Base-by-base conservation (phyloP, 2,797 vertebrate genomes). In the Sebastiscus albofasciatus region DNA sequence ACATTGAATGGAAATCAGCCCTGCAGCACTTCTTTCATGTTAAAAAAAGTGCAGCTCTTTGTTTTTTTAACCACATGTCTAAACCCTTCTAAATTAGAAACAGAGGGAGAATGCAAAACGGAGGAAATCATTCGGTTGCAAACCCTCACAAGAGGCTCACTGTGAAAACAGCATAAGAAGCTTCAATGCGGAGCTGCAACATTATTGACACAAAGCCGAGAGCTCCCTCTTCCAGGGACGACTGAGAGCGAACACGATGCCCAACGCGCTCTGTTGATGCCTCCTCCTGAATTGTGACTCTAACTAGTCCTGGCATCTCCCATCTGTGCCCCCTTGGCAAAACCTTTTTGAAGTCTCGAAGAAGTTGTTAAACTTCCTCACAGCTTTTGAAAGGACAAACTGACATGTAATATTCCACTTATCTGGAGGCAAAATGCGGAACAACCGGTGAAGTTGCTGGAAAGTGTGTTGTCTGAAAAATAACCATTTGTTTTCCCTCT, bases 301-400 rank as follows among this genome's bases (percentile, higher is more conserved):
- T 93, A 93, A 95, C 85, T 52, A 61, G 62, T 74, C 64, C 49
- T 90, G 92, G 85, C 93, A 88, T 91, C 79, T 85, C 67, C 92
- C 94, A 94, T 95, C 92, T 95, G 95, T 93, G 82, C 42, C 71
- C 80, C 79, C 62, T 76, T 74, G 70, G 76, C 81, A 79, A 93
- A 92, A 88, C 79, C 82, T 92, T 92, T 94, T 92, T 94, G 89
- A 94, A 93, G 90, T 93, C 89, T 87, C 67, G 75, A 92, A 89
- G 84, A 93, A 84, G 77, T 89, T 93, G 73, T 84, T 74, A 33
- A 61, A 82, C 77, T 80, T 85, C 78, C 58, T 70, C 65, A 62
- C 54, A 70, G 68, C 65, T 77, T 69, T 84, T 84, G 72, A 89
- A 81, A 81, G 67, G 86, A 87, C 80, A 87, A 64, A 66, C 12